A percentile compares a stretch with the other conserved stretches of the same genome.
Conservation (phyloP, 2,888 invertebrate species). For the Nasonia oneida region DNA sequence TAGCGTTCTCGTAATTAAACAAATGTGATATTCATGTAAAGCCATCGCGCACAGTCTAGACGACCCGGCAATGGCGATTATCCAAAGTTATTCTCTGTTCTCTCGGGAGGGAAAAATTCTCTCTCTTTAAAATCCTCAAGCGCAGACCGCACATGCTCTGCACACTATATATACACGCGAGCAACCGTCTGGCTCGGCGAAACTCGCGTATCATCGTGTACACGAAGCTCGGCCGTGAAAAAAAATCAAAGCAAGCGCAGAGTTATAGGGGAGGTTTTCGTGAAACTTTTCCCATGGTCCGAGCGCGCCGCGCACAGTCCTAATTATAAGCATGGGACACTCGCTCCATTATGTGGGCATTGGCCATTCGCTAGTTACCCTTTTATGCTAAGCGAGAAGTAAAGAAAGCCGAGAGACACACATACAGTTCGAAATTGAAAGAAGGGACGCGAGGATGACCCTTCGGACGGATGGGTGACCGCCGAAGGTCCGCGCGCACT, state of each 20-base stretch:
- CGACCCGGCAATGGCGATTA: not conserved
- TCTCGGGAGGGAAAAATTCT: not conserved
- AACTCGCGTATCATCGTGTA: slow-evolving; percentile 23
- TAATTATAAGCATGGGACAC: slow-evolving; percentile 78
- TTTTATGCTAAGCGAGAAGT: slow-evolving; percentile 77
- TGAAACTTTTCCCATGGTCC: slow-evolving; percentile 63
- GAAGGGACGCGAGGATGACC: slow-evolving; percentile 71
- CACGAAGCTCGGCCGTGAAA: too few relatives aligned
- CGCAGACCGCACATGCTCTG: not conserved
- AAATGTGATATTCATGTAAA: slow-evolving; percentile 20
- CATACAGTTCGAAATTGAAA: slow-evolving; percentile 15
- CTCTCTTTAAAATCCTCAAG: not conserved
- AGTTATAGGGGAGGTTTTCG: slow-evolving; percentile 33
- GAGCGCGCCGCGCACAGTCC: slow-evolving; percentile 63
- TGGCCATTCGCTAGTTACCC: slow-evolving; percentile 74
- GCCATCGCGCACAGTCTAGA: not conserved
- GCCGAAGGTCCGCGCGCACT: slow-evolving; percentile 4
- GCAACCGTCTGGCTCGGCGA: not conserved
- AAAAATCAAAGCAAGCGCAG: slow-evolving; percentile 3
- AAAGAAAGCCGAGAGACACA: slow-evolving; percentile 43
- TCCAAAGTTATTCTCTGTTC: not conserved
- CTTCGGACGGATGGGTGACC: slow-evolving; percentile 63
- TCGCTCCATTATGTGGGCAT: slow-evolving; percentile 66
- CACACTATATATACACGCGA: not conserved
- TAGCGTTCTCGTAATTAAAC: slow-evolving; percentile 13